Base-by-base conservation (phyloP, 2,797 vertebrate genomes). In the Falco novaeseelandiae region DNA sequence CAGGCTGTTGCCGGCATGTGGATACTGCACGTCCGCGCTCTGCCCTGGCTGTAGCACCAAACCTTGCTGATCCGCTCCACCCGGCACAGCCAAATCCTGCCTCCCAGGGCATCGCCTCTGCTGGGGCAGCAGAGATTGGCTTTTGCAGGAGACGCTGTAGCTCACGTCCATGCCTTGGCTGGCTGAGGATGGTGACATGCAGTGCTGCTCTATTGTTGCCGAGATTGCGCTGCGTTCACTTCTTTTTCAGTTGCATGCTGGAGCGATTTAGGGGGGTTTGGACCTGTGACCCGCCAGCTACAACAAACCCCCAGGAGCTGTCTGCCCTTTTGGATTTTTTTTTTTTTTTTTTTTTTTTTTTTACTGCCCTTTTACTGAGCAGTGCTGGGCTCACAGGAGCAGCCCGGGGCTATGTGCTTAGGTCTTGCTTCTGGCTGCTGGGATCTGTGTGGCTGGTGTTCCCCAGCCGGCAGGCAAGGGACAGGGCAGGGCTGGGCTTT, bases 191-290 rank as follows among this genome's bases (percentile, higher is more conserved):
- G 5, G 32, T 10, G 54, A 9, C 17, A 16, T 0, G 8, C 32
- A 29, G 32, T 4, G 0, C 29, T 19, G 44, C 8, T 32, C 1
- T 0, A 38, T 34, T 0, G 0, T 46, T 3, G 7, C 29, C 0
- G 2, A 29, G 70, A 9, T 58, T 1, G 10, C 0, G 4, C 77
- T 3, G 5, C 1, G 0, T 44, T 52, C 25, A 0, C n/a, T 82
- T 36, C 69, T 38, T 59, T 57, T 42, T n/a, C 1, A 0, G 26
- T 57, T 63, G 63, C 42, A 12, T 22, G 26, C 17, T 13, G 0
- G 10, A 55, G 29, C 29, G 22, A 21, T 55, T 48, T 15, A 30
- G 29, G 4, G 30, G 14, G 5, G 30, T 84, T 71, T 0, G 2
- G 58, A n/a, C 36, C 36, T 2, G 0, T 1, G 26, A 62, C 12